Percentiles rank a stretch among this genome's conserved stretches.
phyloP scores from a whole-genome alignment of 2,797 vertebrate genomes.

The Graptemys geographica region DNA sequence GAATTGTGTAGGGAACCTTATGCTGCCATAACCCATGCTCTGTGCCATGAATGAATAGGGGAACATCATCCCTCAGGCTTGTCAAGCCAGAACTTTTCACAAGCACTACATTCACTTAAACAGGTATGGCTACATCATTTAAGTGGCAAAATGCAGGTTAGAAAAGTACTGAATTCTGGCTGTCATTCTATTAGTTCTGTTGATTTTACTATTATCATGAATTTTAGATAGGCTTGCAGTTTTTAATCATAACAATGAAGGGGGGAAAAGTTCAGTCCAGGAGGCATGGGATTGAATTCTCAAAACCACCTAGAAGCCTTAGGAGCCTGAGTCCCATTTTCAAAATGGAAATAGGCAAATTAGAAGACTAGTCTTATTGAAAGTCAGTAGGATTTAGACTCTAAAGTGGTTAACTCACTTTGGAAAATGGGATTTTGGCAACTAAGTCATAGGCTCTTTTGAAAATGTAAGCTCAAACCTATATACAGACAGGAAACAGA shows the following conservation, averaged over 20 bases:
- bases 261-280: background rate
- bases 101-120: fast-evolving
- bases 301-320: constrained; percentile 33
- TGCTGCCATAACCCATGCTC: fast-evolving
- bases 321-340: background rate
- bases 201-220: background rate
- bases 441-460: background rate
- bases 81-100: background rate
- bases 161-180: background rate
- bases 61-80: background rate
- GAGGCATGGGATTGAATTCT: constrained; percentile 18
- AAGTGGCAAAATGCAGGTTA: background rate
- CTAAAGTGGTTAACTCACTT: constrained; percentile 12
- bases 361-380: background rate
- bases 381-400: constrained; percentile 40
- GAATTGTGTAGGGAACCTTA: background rate
- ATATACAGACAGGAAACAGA: background rate
- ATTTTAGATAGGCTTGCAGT: background rate
- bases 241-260: background rate
- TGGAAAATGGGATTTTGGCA: constrained; percentile 37
- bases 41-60: background rate
- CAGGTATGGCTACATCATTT: background rate
- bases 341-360: background rate
- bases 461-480: constrained; percentile 20
- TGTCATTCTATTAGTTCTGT: background rate